Percentiles rank a stretch among this genome's conserved stretches.
These are phyloP conservation scores for Vidua macroura DNA, from an alignment of 2,113 vertebrate genomes.

Conservation along the genomic window DNA sequence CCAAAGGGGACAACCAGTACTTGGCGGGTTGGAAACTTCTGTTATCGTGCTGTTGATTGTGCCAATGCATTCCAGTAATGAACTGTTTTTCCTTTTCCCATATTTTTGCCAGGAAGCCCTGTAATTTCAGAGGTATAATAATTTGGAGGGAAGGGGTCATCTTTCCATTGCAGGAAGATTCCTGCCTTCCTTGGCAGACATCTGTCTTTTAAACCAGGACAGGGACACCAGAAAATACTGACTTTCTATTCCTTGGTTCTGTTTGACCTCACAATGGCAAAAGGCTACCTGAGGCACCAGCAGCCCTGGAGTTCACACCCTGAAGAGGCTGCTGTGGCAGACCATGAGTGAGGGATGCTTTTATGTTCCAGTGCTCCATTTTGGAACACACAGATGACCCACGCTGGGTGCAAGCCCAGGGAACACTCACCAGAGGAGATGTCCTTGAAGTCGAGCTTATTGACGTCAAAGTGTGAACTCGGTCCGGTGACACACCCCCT, in stretches of 20 bases:
- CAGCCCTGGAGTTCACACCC: not conserved
- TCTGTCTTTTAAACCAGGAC: not conserved
- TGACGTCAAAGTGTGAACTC: conserved; percentile 65
- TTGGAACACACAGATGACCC: rapidly evolving
- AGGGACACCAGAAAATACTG: not conserved
- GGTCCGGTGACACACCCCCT: conserved; percentile 84
- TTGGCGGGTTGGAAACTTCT: not conserved
- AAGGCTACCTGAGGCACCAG: not conserved
- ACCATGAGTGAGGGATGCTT: not conserved
- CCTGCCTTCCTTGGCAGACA: not conserved
- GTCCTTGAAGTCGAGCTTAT: conserved; percentile 80
- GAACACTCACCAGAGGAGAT: conserved; percentile 84
- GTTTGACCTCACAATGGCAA: not conserved
- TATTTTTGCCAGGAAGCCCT: not conserved
- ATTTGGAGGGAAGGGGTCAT: not conserved
- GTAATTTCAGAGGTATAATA: not conserved
- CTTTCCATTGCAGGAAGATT: not conserved
- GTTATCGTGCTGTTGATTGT: no score
- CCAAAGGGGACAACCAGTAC: not conserved
- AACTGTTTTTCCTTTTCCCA: not conserved
- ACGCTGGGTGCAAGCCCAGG: not conserved
- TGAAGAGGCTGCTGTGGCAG: not conserved
- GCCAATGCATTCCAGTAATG: not conserved
- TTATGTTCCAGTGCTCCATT: rapidly evolving
- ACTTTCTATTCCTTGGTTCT: not conserved